Evolutionary conservation across 2,113 vertebrate genomes (phyloP).

Genomic region (Formicarius rufipectus): DNA sequence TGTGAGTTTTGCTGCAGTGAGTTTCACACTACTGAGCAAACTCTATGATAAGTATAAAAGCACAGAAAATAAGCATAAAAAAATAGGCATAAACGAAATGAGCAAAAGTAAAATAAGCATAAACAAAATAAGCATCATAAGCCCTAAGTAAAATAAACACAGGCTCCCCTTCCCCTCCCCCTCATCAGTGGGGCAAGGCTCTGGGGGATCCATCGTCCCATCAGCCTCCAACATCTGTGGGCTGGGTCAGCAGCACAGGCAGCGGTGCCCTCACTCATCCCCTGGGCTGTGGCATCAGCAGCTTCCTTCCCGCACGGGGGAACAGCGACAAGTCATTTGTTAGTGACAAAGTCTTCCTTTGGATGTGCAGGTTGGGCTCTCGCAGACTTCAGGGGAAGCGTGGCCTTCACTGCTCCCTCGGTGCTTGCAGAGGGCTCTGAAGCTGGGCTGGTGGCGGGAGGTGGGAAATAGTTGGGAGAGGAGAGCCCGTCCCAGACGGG

Average conservation of each 20-base stretch:
- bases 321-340: background rate
- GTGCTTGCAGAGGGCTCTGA: background rate
- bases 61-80: no score
- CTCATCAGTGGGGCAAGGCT: rapidly evolving
- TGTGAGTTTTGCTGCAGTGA: no score
- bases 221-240: rapidly evolving
- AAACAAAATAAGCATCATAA: no score
- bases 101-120: no score
- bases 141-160: no score
- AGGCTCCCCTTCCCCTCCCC: no score
- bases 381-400: background rate
- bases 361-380: background rate
- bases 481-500: background rate
- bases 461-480: background rate
- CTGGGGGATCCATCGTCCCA: background rate
- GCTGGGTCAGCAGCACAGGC: background rate
- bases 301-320: background rate
- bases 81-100: no score
- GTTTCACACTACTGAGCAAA: no score
- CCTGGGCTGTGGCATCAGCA: background rate
- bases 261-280: rapidly evolving
- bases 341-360: background rate
- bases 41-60: no score
- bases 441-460: background rate
- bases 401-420: background rate